phyloP scores from a whole-genome alignment of 2,888 invertebrate genomes.

The Lepidocyrtoides sp. region DNA sequence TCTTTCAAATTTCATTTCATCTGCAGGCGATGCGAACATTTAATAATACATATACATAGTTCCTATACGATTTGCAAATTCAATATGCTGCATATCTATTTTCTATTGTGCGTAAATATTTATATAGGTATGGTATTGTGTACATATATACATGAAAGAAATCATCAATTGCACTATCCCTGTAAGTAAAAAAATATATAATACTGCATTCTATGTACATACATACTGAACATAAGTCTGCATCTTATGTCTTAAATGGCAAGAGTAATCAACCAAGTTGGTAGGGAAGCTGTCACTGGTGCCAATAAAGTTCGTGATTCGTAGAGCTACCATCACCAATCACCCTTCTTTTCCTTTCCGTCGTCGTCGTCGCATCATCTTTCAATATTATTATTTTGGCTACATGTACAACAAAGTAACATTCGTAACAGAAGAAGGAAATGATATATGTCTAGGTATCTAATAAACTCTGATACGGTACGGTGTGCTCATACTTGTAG shows the following conservation, averaged over 20 bases:
- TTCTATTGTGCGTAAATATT: too few species aligned
- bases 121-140: too few species aligned
- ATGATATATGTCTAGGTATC: neutral
- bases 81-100: too few species aligned
- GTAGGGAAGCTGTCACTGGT: slow-evolving; percentile 79
- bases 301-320: slow-evolving; percentile 80
- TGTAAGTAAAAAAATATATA: neutral
- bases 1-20: slow-evolving; percentile 74
- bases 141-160: slow-evolving; percentile 43
- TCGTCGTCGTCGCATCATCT: slow-evolving; percentile 57
- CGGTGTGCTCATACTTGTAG: neutral
- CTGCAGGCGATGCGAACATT: slow-evolving; percentile 57
- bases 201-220: neutral
- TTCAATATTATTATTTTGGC: slow-evolving; percentile 48
- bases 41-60: slow-evolving; percentile 66
- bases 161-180: neutral
- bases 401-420: too few species aligned
- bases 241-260: slow-evolving; percentile 62
- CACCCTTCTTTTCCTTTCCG: slow-evolving; percentile 70
- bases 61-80: too few species aligned
- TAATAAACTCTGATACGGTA: neutral
- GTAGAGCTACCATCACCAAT: slow-evolving; percentile 79
- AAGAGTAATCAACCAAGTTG: slow-evolving; percentile 79
- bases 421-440: slow-evolving; percentile 14
- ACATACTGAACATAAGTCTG: neutral